These are phyloP conservation scores for Microtus richardsoni DNA, from an alignment of 2,113 vertebrate genomes.

Conservation along the genomic window DNA sequence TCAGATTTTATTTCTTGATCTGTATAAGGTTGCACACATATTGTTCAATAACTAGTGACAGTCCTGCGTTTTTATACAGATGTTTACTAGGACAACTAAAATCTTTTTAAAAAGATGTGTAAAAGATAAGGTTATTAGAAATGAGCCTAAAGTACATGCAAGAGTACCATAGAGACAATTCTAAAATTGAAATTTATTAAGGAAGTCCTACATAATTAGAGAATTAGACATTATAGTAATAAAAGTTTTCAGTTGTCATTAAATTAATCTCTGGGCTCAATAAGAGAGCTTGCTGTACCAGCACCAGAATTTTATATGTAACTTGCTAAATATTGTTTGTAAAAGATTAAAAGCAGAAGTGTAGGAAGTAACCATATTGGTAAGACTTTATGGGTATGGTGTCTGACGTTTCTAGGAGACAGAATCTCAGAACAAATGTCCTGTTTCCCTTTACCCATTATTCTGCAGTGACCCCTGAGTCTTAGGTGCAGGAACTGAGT, in stretches of 20 bases:
- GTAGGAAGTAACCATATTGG: neutral
- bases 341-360: slow-evolving; percentile 28
- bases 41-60: neutral
- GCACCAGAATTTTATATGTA: neutral
- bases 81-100: neutral
- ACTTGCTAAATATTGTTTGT: neutral
- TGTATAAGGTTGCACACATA: neutral
- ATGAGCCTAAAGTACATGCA: neutral
- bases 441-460: neutral
- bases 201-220: neutral
- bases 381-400: neutral
- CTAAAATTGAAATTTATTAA: neutral
- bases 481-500: neutral
- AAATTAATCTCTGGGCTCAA: neutral
- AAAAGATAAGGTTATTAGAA: neutral
- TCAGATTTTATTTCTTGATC: neutral
- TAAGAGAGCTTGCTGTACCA: neutral
- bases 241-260: neutral
- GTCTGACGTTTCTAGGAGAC: neutral
- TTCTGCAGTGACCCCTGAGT: neutral
- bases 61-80: neutral
- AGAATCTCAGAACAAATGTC: neutral
- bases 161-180: neutral
- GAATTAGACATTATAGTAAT: neutral
- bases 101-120: neutral